Base-by-base conservation (phyloP, 2,113 vertebrate genomes). In the Alouatta palliata region DNA sequence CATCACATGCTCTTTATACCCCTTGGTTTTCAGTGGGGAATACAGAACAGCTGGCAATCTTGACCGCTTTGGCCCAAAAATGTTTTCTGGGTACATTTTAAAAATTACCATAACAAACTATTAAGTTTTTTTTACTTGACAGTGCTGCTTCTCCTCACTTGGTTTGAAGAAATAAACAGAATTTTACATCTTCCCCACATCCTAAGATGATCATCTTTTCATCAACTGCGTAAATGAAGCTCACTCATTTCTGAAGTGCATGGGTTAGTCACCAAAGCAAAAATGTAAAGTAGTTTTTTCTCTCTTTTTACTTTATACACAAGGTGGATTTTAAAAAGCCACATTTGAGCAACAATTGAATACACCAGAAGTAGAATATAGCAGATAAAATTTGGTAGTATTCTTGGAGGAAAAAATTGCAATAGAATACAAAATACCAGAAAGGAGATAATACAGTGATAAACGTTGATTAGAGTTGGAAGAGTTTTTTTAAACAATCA, bases 381-480 rank as follows among this genome's bases (percentile, higher is more conserved):
- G n/a, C 32, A 95, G 43, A 77, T n/a, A 61, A 90, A 76, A 23
- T 70, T 90, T 54, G 1, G 27, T 66, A 95, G 83, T 76, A 8
- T 83, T 83, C 79, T 9, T 35, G 81, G 40, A 43, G 71, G 66
- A 97, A 80, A 91, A 61, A 85, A 94, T 70, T 52, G 86, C 6
- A 92, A 47, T 75, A 14, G 2, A 71, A 13, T 87, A n/a, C 3
- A 95, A 96, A 96, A 94, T 90, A 87, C 17, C 37, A 96, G 82
- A 90, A 94, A 95, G 56, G 12, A 91, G 97, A 87, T 75, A 89
- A 95, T 97, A 75, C 49, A 94, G 68, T 89, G 82, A 91, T 94
- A 96, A 94, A 95, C 61, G 91, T 47, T 96, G 58, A 88, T 87
- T 83, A 93, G 40, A n/a, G 40, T 82, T 75, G 32, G 70, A 77